Percentiles rank a stretch among this genome's conserved stretches.
Evolutionary conservation across 2,888 invertebrate species (phyloP).

Genomic region (Euzophera pinguis): DNA sequence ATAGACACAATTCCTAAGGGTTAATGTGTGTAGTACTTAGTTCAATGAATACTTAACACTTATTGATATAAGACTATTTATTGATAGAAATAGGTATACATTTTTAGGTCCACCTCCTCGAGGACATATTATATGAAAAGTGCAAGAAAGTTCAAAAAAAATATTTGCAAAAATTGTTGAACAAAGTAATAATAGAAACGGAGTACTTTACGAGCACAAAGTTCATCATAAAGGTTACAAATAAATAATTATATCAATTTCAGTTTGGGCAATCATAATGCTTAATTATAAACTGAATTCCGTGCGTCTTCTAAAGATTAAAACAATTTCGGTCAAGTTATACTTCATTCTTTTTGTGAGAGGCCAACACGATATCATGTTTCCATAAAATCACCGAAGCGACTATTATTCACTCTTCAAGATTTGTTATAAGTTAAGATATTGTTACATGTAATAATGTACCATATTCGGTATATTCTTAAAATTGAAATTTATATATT

Average conservation of each 20-base stretch:
- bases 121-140: too few relatives aligned
- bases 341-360: constrained; percentile 71
- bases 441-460: constrained; percentile 22
- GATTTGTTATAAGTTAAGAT: constrained; percentile 49
- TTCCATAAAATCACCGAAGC: constrained; percentile 78
- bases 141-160: too few relatives aligned
- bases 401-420: constrained; percentile 62
- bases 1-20: too few relatives aligned
- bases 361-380: constrained; percentile 75
- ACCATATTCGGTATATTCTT: constrained; percentile 29
- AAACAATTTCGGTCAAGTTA: constrained; percentile 75
- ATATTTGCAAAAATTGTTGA: too few relatives aligned
- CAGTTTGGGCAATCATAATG: constrained; percentile 27
- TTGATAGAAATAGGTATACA: too few relatives aligned
- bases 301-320: constrained; percentile 72
- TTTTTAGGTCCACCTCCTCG: too few relatives aligned
- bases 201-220: too few relatives aligned
- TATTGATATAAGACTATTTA: too few relatives aligned
- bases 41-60: too few relatives aligned
- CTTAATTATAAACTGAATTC: constrained; percentile 46
- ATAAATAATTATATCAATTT: constrained; percentile 10
- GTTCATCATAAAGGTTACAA: too few relatives aligned
- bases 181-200: too few relatives aligned
- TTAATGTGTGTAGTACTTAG: too few relatives aligned
- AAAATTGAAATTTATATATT: constrained; percentile 17